Evolutionary conservation across 1,140 invertebrate species (phyloP).

Genomic region (Drosophila tristis): DNA sequence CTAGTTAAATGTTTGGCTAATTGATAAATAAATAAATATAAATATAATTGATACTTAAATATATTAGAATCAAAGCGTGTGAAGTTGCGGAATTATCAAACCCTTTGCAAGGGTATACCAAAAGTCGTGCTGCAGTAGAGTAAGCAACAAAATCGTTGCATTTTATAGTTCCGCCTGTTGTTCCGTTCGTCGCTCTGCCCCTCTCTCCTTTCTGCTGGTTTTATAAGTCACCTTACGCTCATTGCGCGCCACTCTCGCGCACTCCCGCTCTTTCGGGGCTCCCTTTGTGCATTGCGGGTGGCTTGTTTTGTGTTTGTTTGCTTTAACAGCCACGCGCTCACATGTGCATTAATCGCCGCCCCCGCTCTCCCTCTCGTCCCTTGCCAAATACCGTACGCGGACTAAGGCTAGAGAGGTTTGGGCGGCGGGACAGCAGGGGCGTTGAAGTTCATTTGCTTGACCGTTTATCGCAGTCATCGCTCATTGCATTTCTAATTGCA

Average conservation of each 20-base stretch:
- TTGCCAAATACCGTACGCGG: neutral
- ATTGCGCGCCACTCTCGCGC: neutral
- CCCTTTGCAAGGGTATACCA: too few species aligned
- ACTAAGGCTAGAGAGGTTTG: too few species aligned
- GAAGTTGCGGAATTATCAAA: too few species aligned
- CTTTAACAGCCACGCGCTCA: conserved; percentile 69
- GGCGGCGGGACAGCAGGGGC: neutral
- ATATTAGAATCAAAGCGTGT: too few species aligned
- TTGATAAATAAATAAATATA: too few species aligned
- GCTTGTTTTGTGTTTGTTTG: conserved; percentile 61
- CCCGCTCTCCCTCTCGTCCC: neutral
- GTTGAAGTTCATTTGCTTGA: conserved; percentile 29
- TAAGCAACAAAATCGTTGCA: conserved; percentile 18
- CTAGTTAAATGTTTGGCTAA: too few species aligned
- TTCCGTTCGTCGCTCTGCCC: neutral
- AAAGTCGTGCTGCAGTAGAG: neutral
- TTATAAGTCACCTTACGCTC: conserved; percentile 15
- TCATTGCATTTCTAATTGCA: conserved; percentile 65
- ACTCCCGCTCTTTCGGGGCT: conserved; percentile 2
- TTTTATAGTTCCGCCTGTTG: conserved; percentile 9
- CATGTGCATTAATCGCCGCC: conserved; percentile 21
- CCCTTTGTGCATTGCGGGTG: conserved; percentile 31
- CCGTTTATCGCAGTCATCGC: conserved; percentile 54
- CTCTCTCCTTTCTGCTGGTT: conserved; percentile 2
- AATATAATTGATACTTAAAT: too few species aligned